phyloP scores from a whole-genome alignment of 2,113 vertebrate species.

The Chauna torquata region DNA sequence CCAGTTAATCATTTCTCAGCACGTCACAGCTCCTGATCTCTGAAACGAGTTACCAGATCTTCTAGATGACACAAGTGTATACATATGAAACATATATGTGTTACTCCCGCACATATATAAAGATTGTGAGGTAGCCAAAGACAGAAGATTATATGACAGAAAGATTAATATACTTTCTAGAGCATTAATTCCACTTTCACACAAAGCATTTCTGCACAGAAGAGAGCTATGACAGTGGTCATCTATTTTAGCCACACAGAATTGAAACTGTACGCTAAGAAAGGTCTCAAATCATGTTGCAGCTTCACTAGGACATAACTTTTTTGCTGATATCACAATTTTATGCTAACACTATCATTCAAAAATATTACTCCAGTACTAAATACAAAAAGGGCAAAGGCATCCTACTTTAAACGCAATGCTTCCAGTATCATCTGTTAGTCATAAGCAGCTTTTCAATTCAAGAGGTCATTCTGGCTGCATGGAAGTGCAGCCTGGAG shows the following conservation, averaged over 20 bases:
- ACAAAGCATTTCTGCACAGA: not conserved
- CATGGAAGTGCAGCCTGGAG: not conserved
- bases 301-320: not conserved
- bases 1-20: not conserved
- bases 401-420: not conserved
- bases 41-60: not conserved
- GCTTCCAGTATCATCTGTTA: not conserved
- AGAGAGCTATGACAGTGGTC: fast-evolving
- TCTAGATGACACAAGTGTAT: not conserved
- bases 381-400: not conserved
- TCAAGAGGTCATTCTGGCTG: not conserved
- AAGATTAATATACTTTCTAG: not conserved
- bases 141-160: not conserved
- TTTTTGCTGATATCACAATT: not conserved
- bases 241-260: not conserved
- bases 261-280: not conserved
- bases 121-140: not conserved
- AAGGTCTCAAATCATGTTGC: not conserved
- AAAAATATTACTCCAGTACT: not conserved
- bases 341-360: not conserved
- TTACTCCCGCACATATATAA: not conserved
- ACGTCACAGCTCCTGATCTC: not conserved
- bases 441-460: not conserved
- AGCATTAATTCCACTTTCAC: not conserved
- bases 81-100: not conserved